Conservation (phyloP, 2,888 invertebrate genomes). For the Amiota communis region DNA sequence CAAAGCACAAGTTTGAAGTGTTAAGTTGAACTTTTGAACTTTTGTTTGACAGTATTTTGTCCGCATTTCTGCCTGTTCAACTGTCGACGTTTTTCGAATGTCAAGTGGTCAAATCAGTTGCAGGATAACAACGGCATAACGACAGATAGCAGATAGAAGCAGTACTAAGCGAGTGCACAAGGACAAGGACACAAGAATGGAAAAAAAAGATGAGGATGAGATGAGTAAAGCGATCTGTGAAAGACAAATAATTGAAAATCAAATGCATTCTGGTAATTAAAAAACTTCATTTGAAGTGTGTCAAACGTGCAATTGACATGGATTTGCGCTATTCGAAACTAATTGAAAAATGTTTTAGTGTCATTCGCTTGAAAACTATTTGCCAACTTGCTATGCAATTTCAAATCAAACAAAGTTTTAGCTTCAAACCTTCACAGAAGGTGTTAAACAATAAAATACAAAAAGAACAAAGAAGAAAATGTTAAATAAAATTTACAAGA, state of each 20-base stretch:
- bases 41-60: conserved; percentile 4
- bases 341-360: conserved; percentile 26
- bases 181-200: not conserved
- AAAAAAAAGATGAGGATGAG: too few species aligned
- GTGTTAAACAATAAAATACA: not conserved
- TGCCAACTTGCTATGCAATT: not conserved
- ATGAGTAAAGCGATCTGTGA: conserved; percentile 2
- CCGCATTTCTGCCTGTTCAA: not conserved
- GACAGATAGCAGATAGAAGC: not conserved
- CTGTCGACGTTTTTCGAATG: conserved; percentile 3
- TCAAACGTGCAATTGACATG: conserved; percentile 30
- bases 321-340: conserved; percentile 17
- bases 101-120: conserved; percentile 30
- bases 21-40: conserved; percentile 24
- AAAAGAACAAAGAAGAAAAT: not conserved
- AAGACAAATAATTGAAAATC: conserved; percentile 27
- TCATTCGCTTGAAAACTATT: conserved; percentile 12
- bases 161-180: not conserved
- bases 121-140: not conserved
- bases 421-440: not conserved
- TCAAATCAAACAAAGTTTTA: too few species aligned
- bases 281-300: conserved; percentile 27
- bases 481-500: too few species aligned
- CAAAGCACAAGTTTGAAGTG: conserved; percentile 18
- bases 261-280: conserved; percentile 30